These are phyloP conservation scores for Drosophila cardini DNA, from an alignment of 1,140 invertebrate genomes.

Conservation along the genomic window DNA sequence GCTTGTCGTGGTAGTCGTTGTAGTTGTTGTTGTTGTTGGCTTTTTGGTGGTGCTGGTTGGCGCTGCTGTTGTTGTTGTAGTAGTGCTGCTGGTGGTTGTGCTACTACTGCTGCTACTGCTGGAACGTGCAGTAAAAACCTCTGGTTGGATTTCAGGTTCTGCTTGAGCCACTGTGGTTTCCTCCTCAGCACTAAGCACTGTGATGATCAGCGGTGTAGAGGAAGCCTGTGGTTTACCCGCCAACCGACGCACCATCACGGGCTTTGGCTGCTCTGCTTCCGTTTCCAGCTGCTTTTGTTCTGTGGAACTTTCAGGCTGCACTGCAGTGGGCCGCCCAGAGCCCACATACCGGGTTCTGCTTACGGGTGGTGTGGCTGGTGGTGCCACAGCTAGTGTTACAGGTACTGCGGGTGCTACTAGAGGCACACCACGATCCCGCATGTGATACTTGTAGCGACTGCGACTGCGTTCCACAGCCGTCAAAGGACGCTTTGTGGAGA, in stretches of 20 bases:
- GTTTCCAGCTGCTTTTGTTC: constrained; percentile 35
- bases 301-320: constrained; percentile 35
- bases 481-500: constrained; percentile 61
- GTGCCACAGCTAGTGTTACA: constrained; percentile 1
- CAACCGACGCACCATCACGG: constrained; percentile 47
- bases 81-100: constrained; percentile 33
- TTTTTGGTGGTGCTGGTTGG: constrained; percentile 37
- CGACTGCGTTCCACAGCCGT: constrained; percentile 74
- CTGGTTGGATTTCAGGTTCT: constrained; percentile 42
- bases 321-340: constrained; percentile 62
- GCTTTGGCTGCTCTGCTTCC: constrained; percentile 14
- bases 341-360: constrained; percentile 66
- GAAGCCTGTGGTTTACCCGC: constrained; percentile 51
- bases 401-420: constrained; percentile 10
- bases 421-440: constrained; percentile 79
- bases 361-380: constrained; percentile 27
- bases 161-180: constrained; percentile 64
- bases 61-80: constrained; percentile 34
- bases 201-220: constrained; percentile 85
- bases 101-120: constrained; percentile 52
- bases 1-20: constrained; percentile 44
- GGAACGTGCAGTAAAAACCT: constrained; percentile 7
- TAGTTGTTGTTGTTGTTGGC: constrained; percentile 43
- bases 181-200: constrained; percentile 83
- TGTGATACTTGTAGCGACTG: constrained; percentile 85